Percentiles rank a stretch among this genome's conserved stretches.
Conservation (phyloP, 2,888 invertebrate species). For the Ophion ellenae region DNA sequence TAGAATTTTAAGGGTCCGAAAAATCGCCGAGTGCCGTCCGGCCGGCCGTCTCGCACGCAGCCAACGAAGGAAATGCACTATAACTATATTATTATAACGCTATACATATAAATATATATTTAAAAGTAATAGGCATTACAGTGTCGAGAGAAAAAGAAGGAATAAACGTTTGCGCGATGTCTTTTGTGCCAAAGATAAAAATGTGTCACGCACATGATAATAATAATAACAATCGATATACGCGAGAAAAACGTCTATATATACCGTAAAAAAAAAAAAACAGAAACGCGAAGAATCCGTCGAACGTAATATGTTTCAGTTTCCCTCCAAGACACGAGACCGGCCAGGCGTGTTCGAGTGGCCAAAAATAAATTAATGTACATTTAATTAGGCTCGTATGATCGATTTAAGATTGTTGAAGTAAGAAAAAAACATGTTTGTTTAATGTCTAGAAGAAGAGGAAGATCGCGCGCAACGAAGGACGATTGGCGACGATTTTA, state of each 20-base stretch:
- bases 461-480: slow-evolving; percentile 62
- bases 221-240: slow-evolving; percentile 30
- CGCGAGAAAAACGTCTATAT: slow-evolving; percentile 27
- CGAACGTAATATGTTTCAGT: slow-evolving; percentile 68
- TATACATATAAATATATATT: slow-evolving; percentile 18
- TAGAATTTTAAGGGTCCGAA: slow-evolving; percentile 74
- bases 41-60: slow-evolving; percentile 68
- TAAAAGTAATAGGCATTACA: slow-evolving; percentile 17
- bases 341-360: slow-evolving; percentile 71
- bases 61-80: slow-evolving; percentile 63
- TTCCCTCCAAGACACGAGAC: slow-evolving; percentile 71
- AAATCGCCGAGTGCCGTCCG: slow-evolving; percentile 72
- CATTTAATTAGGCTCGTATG: slow-evolving; percentile 35
- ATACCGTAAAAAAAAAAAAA: slow-evolving; percentile 23
- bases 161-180: slow-evolving; percentile 49
- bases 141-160: slow-evolving; percentile 31
- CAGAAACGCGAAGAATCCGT: slow-evolving; percentile 62
- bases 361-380: slow-evolving; percentile 64
- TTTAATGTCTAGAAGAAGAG: slow-evolving; percentile 11
- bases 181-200: slow-evolving; percentile 66
- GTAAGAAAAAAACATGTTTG: slow-evolving; percentile 25
- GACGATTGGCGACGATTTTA: slow-evolving; percentile 49
- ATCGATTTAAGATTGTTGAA: slow-evolving; percentile 20
- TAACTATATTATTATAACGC: slow-evolving; percentile 50
- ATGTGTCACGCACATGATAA: slow-evolving; percentile 33